A percentile compares a stretch with the other conserved stretches of the same genome.
Evolutionary conservation across 2,888 invertebrate species (phyloP).

Genomic region (Pomacea canaliculata): DNA sequence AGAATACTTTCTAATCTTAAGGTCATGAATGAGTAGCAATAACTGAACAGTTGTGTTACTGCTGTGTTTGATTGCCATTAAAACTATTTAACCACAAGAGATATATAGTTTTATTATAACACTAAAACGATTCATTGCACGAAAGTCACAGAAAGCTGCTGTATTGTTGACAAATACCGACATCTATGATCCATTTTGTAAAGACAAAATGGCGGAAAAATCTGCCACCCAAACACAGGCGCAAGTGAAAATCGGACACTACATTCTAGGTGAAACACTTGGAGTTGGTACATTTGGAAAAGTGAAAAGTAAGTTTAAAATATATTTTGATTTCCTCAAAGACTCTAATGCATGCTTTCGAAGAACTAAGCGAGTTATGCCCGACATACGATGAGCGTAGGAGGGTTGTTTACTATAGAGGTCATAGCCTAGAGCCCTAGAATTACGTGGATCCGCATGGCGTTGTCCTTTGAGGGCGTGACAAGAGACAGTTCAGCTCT

Average conservation of each 20-base stretch:
- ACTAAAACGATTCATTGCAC: too few relatives aligned
- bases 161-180: constrained; percentile 4
- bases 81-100: not conserved
- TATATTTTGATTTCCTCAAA: not conserved
- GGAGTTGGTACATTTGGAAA: constrained; percentile 99
- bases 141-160: too few relatives aligned
- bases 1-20: too few relatives aligned
- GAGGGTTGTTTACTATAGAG: not conserved
- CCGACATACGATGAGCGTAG: not conserved
- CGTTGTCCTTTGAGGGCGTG: too few relatives aligned
- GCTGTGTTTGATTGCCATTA: too few relatives aligned
- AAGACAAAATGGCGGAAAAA: constrained; percentile 37
- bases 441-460: too few relatives aligned
- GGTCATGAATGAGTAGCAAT: too few relatives aligned
- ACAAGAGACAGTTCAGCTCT: too few relatives aligned
- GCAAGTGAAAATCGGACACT: constrained; percentile 93
- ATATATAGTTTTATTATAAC: too few relatives aligned
- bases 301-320: constrained; percentile 86
- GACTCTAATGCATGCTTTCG: too few relatives aligned
- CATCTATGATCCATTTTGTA: constrained; percentile 6
- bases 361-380: not conserved
- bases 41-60: too few relatives aligned
- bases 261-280: constrained; percentile 91
- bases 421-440: too few relatives aligned
- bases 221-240: constrained; percentile 32